Conservation (phyloP, 2,888 invertebrate genomes). For the Scelioninae gen. 2 region DNA sequence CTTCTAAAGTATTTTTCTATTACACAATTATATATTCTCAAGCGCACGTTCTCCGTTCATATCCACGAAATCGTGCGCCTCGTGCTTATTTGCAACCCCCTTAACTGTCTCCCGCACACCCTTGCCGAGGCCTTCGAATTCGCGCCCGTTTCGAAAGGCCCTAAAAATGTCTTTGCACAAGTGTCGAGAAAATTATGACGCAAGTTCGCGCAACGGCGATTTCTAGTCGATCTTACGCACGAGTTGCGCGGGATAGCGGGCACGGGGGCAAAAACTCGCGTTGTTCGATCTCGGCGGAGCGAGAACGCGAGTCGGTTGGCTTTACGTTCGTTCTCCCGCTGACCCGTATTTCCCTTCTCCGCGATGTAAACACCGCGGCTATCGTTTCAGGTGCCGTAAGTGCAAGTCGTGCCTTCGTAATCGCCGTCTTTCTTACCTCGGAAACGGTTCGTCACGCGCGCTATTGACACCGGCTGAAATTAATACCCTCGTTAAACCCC, state of each 20-base stretch:
- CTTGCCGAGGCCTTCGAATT: slow-evolving; percentile 13
- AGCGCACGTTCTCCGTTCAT: too few species aligned
- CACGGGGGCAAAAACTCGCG: slow-evolving; percentile 58
- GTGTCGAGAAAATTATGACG: slow-evolving; percentile 59
- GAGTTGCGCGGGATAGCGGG: slow-evolving; percentile 58
- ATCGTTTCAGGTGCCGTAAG: slow-evolving; percentile 51
- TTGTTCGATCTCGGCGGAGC: slow-evolving; percentile 59
- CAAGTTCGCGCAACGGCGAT: slow-evolving; percentile 59
- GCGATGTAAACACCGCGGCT: slow-evolving; percentile 56
- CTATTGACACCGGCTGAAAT: slow-evolving; percentile 8
- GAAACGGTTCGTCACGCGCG: slow-evolving; percentile 10
- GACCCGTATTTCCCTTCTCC: slow-evolving; percentile 57
- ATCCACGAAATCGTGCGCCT: too few species aligned
- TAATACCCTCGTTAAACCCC: slow-evolving; percentile 11
- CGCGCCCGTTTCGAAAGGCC: too few species aligned
- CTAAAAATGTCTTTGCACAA: slow-evolving; percentile 57
- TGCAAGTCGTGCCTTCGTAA: slow-evolving; percentile 54
- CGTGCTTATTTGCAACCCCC: too few species aligned
- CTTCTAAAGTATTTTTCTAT: too few species aligned
- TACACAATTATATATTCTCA: too few species aligned
- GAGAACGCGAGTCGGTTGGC: slow-evolving; percentile 54
- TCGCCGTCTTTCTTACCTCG: slow-evolving; percentile 29
- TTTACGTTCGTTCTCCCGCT: slow-evolving; percentile 56
- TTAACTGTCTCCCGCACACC: too few species aligned
- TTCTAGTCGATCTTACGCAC: slow-evolving; percentile 60